Evolutionary conservation across 1,140 invertebrate species (phyloP).

Genomic region (Wasmannia auropunctata): DNA sequence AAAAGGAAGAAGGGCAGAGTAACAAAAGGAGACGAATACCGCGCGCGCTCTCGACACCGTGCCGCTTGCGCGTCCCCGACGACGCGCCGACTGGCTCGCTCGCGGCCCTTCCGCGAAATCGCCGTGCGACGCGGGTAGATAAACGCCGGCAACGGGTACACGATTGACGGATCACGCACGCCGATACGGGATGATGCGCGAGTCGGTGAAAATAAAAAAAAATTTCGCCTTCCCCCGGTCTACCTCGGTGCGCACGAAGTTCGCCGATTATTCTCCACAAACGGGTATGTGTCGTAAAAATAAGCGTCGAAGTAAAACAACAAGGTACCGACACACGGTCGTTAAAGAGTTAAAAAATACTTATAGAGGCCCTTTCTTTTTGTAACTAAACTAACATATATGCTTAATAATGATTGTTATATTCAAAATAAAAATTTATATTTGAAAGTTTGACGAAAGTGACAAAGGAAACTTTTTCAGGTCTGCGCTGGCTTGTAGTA

Average conservation of each 20-base stretch:
- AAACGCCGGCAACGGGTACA: not conserved
- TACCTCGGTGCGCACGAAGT: too few species aligned
- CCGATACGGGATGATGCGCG: not conserved
- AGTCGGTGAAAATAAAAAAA: conserved; percentile 7
- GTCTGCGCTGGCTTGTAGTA: too few species aligned
- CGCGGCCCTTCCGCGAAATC: conserved; percentile 19
- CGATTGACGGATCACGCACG: not conserved
- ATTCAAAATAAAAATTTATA: too few species aligned
- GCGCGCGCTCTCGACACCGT: not conserved
- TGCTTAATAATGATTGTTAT: too few species aligned
- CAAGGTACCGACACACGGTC: too few species aligned
- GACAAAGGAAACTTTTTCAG: too few species aligned
- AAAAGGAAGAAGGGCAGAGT: not conserved
- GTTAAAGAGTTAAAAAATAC: too few species aligned
- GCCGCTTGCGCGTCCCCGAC: not conserved
- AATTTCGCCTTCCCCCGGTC: not conserved
- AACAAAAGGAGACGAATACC: conserved; percentile 9
- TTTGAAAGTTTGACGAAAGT: too few species aligned
- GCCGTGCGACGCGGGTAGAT: not conserved
- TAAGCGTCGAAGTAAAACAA: too few species aligned
- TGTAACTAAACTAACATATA: too few species aligned
- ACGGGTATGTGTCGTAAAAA: too few species aligned
- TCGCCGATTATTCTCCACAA: not conserved
- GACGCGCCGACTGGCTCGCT: not conserved
- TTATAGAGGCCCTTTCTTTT: too few species aligned